Evolutionary conservation across 1,140 invertebrate genomes (phyloP), one percentile per base, ranked within the genome.

Genomic region (Ridgeia piscesae): DNA sequence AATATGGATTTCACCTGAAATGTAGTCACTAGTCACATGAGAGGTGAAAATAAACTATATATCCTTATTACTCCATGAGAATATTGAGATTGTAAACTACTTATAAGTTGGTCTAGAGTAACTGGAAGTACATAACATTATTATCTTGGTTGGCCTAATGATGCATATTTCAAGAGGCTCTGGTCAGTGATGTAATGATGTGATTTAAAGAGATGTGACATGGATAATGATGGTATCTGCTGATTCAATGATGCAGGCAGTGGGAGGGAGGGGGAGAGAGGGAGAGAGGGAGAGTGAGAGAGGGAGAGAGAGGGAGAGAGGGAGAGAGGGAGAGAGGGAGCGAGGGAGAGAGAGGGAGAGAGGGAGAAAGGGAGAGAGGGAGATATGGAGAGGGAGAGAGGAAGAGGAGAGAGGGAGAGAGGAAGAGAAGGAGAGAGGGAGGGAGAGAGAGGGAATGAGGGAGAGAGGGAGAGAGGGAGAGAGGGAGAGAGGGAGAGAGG

Each of bases 151-250:
- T 11, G 11, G 11, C 42, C 58, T 77, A 77, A 77, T 77, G 58
- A 77, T 77, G 58, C 17, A 8, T 77, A 77, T 77, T 77, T 77
- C 58, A 17, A 77, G 58, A 27, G 58, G 14, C 27, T 77, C 58
- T 77, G 0, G 58, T 77, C 58, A 8, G 17, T 21, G 0, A 77
- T 77, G 58, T 77, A 77, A 77, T 77, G 14, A 77, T 92, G 34
- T 21, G 17, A 92, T n/a, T 92, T 1, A 9, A 88, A 93, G 31
- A n/a, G 35, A 89, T n/a, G n/a, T 88, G 6, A 88, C 31, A 89
- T 88, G 88, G 2, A 21, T 21, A 77, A 77, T 17, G 58, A 21
- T 77, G 11, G 58, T 31, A 77, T 77, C 6, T 21, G 58, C 2
- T 77, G 58, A 77, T 77, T 77, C 11, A 77, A 17, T 77, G 27